Evolutionary conservation across 1,140 invertebrate species (phyloP), one percentile per base, ranked within the genome.

Genomic region (Macrobrachium rosenbergii): DNA sequence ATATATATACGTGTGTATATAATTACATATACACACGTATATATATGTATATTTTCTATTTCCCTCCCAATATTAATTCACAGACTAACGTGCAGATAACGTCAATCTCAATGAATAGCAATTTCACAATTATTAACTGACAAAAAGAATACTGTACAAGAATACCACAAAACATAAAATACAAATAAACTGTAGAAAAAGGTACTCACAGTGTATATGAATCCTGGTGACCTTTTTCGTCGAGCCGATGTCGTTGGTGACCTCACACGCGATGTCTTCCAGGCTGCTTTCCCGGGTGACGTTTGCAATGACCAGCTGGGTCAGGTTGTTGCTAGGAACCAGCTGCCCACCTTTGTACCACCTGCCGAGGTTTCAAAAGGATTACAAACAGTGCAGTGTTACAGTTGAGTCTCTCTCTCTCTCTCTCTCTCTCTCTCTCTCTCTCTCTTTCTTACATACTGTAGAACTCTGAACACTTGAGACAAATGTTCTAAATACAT

Each of bases 201-300:
- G 7, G 75, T 79, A 79, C 83, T 85, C 64, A 85, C 83, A 85
- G 52, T 85, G 83, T 72, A 85, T 79, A 60, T 62, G 78, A 45
- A 85, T 75, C 37, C 83, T 76, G 37, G 83, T 85, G 60, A 85
- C 78, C 76, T 85, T 85, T 21, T 62, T 77, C 21, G 83, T 78
- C n/a, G 83, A 58, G 45, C 76, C 83, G 19, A 85, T 64, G 28
- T 78, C 75, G 83, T 85, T 85, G 62, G 83, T 64, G 23, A 79
- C 83, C 63, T 85, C 83, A 28, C 83, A 85, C 11, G 76, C 67
- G 19, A 85, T 67, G 63, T 85, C 83, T 28, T 85, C 83, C 75
- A 85, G 52, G 83, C 78, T 85, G 19, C 75, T 79, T 60, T 79
- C 83, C n/a, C 83, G 60, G 11, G 83, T 85, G 19, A 85, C 75